Percentiles rank a stretch among this genome's conserved stretches.
Conservation (phyloP, 2,888 invertebrate genomes). For the Drymonia ruficornis region DNA sequence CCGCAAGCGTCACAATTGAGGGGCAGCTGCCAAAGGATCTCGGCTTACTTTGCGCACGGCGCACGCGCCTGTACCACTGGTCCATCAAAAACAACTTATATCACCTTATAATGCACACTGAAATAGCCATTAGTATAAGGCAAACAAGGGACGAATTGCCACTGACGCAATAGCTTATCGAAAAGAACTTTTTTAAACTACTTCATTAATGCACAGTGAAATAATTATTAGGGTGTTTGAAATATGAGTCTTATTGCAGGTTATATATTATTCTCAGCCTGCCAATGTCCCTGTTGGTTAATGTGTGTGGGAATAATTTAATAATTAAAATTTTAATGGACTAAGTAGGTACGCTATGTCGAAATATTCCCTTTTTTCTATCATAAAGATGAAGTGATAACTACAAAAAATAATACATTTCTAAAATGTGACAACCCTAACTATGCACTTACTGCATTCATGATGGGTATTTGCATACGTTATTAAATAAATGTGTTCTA, state of each 20-base stretch:
- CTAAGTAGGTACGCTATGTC: too few relatives aligned
- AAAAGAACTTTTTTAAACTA: background rate
- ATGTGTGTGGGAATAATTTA: too few relatives aligned
- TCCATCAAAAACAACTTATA: conserved; percentile 52
- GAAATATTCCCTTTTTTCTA: too few relatives aligned
- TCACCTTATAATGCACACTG: conserved; percentile 21
- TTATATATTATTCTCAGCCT: too few relatives aligned
- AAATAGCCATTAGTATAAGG: conserved; percentile 13
- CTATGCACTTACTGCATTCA: too few relatives aligned
- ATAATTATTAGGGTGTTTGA: background rate
- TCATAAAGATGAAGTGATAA: too few relatives aligned
- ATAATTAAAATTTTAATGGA: too few relatives aligned
- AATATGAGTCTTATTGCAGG: background rate
- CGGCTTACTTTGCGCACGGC: conserved; percentile 79
- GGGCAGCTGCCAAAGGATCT: conserved; percentile 82
- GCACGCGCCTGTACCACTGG: conserved; percentile 61
- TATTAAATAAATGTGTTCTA: too few relatives aligned
- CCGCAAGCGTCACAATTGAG: conserved; percentile 62
- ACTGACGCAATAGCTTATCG: background rate
- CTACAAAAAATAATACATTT: too few relatives aligned
- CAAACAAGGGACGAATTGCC: background rate
- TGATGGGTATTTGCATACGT: too few relatives aligned
- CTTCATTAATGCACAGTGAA: background rate
- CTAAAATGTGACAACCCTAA: too few relatives aligned
- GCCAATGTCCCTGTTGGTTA: too few relatives aligned